These are phyloP conservation scores for Fistularia commersonii DNA, from an alignment of 2,797 vertebrate species.

Conservation along the genomic window DNA sequence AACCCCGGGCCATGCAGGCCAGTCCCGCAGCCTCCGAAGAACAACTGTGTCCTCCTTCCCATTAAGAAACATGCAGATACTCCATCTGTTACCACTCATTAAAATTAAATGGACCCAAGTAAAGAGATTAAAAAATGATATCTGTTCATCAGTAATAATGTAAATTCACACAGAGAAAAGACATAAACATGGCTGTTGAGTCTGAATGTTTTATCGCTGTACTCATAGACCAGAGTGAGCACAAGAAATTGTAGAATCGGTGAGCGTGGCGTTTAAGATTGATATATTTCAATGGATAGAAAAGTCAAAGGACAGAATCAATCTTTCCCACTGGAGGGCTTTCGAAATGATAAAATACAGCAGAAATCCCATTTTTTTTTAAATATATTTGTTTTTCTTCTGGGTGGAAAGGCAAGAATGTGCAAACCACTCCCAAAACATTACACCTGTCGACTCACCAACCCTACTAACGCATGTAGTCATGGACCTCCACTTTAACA, in stretches of 20 bases:
- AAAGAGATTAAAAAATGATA: slow-evolving; percentile 57
- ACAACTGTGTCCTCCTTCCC: slow-evolving; percentile 29
- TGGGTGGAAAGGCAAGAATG: slow-evolving; percentile 11
- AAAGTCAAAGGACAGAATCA: slow-evolving; percentile 47
- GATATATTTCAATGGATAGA: slow-evolving; percentile 46
- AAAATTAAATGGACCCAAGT: slow-evolving; percentile 42
- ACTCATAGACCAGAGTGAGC: slow-evolving; percentile 39
- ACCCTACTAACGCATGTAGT: no score
- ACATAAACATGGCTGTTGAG: slow-evolving; percentile 21
- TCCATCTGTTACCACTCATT: slow-evolving; percentile 59
- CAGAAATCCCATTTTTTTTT: no score
- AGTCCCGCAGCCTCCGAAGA: no score
- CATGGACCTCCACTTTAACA: slow-evolving; percentile 67
- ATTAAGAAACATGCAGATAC: slow-evolving; percentile 56
- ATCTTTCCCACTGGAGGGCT: slow-evolving; percentile 34
- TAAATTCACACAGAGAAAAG: slow-evolving; percentile 28
- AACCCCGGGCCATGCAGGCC: no score
- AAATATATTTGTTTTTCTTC: slow-evolving; percentile 30
- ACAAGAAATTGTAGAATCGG: slow-evolving; percentile 54
- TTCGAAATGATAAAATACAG: slow-evolving; percentile 21
- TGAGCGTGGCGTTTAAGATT: slow-evolving; percentile 60
- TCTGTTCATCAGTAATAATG: slow-evolving; percentile 57
- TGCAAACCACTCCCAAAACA: background rate
- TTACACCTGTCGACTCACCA: no score
- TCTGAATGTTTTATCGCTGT: slow-evolving; percentile 56